Percentiles rank a stretch among this genome's conserved stretches.
Conservation (phyloP, 2,113 vertebrate species). For the Phrynocephalus versicolor region DNA sequence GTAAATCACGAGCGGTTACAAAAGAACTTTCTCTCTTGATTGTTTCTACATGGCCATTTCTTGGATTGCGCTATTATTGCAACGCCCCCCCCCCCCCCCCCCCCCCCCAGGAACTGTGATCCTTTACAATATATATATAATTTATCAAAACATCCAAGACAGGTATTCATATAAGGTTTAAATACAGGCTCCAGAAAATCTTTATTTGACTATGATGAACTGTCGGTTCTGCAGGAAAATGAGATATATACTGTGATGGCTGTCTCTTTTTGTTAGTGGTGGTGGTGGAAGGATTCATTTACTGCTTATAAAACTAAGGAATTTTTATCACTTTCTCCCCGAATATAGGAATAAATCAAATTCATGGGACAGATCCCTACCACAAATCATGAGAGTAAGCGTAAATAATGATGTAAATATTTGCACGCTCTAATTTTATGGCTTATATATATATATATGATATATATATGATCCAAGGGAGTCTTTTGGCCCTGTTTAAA, state of each 20-base stretch:
- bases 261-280: neutral
- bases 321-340: slow-evolving; percentile 26
- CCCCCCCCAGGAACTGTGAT: neutral
- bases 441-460: neutral
- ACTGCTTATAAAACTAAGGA: slow-evolving; percentile 19
- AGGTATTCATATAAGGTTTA: neutral
- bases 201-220: slow-evolving; percentile 4
- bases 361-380: slow-evolving; percentile 21
- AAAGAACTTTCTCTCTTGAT: neutral
- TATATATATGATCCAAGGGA: neutral
- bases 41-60: neutral
- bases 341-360: slow-evolving; percentile 26
- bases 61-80: neutral
- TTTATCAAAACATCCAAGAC: neutral
- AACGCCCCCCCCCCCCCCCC: no score
- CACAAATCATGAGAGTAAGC: slow-evolving; percentile 27
- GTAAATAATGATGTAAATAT: slow-evolving; percentile 35
- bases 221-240: neutral
- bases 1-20: neutral
- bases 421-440: slow-evolving; percentile 20
- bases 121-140: slow-evolving; percentile 12
- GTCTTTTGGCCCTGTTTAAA: neutral
- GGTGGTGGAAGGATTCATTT: slow-evolving; percentile 21
- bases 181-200: neutral
- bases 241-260: neutral